Conservation (phyloP, 2,888 invertebrate genomes). For the Acrobasis consociella region DNA sequence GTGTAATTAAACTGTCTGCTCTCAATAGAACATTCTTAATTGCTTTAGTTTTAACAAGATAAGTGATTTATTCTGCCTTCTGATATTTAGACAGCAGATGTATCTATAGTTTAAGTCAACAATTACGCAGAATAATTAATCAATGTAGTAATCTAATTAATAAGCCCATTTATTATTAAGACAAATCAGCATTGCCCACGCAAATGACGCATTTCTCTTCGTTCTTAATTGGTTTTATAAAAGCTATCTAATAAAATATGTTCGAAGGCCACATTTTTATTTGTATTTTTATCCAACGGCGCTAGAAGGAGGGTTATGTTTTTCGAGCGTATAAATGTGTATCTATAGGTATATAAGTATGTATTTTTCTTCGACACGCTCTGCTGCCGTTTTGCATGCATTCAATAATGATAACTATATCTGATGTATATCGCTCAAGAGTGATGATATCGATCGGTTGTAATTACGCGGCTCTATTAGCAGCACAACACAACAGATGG, state of each 20-base stretch:
- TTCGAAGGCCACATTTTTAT: not conserved
- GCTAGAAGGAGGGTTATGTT: no score
- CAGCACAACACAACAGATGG: conserved; percentile 16
- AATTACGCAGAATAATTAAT: conserved; percentile 5
- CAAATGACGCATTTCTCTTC: conserved; percentile 14
- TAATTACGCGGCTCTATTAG: not conserved
- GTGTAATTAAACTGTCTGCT: not conserved
- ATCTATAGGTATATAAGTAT: no score
- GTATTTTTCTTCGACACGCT: not conserved
- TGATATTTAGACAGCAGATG: not conserved
- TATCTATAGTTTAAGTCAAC: not conserved
- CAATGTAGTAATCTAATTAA: conserved; percentile 17
- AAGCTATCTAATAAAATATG: conserved; percentile 5
- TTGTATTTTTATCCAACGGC: not conserved
- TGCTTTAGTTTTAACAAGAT: not conserved
- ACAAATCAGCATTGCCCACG: conserved; percentile 16
- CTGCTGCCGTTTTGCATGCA: no score
- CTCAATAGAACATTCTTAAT: not conserved
- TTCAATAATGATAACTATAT: no score
- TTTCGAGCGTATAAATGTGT: no score
- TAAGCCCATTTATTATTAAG: conserved; percentile 18
- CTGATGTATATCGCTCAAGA: not conserved
- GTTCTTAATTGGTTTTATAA: conserved; percentile 2
- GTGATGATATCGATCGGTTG: not conserved
- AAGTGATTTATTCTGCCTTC: not conserved